These are phyloP conservation scores for Phymorhynchus buccinoides DNA, from an alignment of 1,140 invertebrate species.

Conservation along the genomic window DNA sequence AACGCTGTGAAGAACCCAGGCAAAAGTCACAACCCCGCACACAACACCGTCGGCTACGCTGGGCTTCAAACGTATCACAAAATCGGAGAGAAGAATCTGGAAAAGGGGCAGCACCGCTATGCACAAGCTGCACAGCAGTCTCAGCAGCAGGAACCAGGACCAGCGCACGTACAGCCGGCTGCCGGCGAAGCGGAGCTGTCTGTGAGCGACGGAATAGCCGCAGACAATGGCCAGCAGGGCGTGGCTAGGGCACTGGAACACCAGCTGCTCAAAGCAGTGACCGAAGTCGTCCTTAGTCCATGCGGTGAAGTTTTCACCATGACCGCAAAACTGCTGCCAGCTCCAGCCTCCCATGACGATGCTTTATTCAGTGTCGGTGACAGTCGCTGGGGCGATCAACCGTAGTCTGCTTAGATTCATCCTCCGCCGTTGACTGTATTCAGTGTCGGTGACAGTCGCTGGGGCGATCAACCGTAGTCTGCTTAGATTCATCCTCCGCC, in stretches of 20 bases:
- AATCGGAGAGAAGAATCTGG: constrained; percentile 79
- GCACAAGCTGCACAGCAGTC: constrained; percentile 61
- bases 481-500: no score
- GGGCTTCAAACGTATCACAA: constrained; percentile 73
- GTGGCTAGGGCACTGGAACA: constrained; percentile 78
- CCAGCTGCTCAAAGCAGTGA: constrained; percentile 86
- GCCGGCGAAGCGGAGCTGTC: constrained; percentile 76
- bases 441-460: not conserved
- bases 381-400: not conserved
- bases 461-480: not conserved
- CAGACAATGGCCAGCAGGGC: constrained; percentile 81
- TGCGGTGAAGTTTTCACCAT: constrained; percentile 60
- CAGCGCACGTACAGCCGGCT: constrained; percentile 76
- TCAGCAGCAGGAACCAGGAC: constrained; percentile 57
- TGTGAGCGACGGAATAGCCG: constrained; percentile 82
- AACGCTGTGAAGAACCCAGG: constrained; percentile 86
- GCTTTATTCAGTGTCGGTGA: not conserved
- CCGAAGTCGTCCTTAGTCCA: constrained; percentile 78
- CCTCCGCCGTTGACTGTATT: not conserved
- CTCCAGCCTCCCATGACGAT: constrained; percentile 37
- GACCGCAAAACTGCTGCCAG: constrained; percentile 68
- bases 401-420: not conserved
- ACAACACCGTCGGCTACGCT: constrained; percentile 81
- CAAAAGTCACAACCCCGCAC: constrained; percentile 79
- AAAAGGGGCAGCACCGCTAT: constrained; percentile 79